These are phyloP conservation scores for Cavia porcellus DNA, from an alignment of 2,113 vertebrate species.

Conservation along the genomic window DNA sequence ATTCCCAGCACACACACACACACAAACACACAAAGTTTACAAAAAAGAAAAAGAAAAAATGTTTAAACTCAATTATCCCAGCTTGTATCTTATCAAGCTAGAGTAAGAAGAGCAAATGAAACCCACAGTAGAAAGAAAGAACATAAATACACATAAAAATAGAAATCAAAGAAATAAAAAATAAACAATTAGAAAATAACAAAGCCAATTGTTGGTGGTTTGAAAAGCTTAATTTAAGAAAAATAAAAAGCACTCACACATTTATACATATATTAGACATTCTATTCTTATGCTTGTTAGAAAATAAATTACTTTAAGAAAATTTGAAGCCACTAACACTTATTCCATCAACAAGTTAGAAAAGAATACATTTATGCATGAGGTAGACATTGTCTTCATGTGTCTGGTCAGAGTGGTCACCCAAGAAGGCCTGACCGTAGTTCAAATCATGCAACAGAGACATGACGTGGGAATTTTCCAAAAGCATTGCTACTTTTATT, in stretches of 20 bases:
- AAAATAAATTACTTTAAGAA: background rate
- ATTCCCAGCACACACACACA: too few relatives aligned
- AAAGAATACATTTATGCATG: background rate
- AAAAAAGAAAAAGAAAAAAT: background rate
- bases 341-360: background rate
- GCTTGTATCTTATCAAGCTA: background rate
- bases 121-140: background rate
- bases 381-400: background rate
- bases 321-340: background rate
- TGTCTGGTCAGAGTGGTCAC: background rate
- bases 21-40: too few relatives aligned
- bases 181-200: background rate
- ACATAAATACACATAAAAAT: background rate
- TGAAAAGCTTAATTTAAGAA: background rate
- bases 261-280: background rate
- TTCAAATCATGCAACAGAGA: background rate
- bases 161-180: conserved; percentile 28
- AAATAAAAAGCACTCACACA: background rate
- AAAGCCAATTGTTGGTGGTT: conserved; percentile 21
- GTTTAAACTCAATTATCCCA: background rate
- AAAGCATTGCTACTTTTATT: conserved; percentile 38
- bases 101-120: background rate
- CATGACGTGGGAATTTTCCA: background rate
- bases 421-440: background rate
- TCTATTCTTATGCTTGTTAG: background rate